Percentiles rank a stretch among this genome's conserved stretches.
Evolutionary conservation across 2,113 vertebrate species (phyloP).

Genomic region (Halcyon malimbica): DNA sequence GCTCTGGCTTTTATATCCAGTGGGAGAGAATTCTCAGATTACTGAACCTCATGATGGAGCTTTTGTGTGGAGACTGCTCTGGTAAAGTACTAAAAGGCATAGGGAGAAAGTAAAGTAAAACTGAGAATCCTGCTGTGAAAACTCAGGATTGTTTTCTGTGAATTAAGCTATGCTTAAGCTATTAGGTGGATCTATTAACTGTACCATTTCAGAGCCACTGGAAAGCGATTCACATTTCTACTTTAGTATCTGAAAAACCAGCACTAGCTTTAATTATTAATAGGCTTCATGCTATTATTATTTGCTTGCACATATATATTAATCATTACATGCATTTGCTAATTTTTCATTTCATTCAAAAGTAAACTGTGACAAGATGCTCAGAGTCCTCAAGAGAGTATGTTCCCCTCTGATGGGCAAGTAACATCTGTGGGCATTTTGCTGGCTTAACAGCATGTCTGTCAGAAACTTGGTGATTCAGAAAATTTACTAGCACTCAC

Average conservation of each 20-base stretch:
- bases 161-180: conserved; percentile 12
- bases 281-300: background rate
- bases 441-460: conserved; percentile 48
- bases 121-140: background rate
- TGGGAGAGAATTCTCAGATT: background rate
- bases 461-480: conserved; percentile 72
- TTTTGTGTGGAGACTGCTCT: background rate
- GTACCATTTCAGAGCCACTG: background rate
- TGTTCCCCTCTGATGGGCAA: conserved; percentile 56
- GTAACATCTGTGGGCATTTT: conserved; percentile 56
- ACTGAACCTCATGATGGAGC: background rate
- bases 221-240: conserved; percentile 38
- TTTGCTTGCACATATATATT: conserved; percentile 44
- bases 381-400: conserved; percentile 43
- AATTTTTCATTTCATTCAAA: conserved; percentile 26
- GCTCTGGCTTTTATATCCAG: background rate
- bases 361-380: conserved; percentile 30
- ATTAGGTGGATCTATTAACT: background rate
- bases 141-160: background rate
- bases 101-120: background rate
- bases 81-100: background rate
- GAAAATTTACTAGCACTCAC: conserved; percentile 71
- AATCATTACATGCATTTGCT: conserved; percentile 18
- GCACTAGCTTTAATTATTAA: conserved; percentile 45
- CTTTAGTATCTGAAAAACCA: background rate